Conservation (phyloP, 2,888 invertebrate species). For the Pemphredon lugubris region DNA sequence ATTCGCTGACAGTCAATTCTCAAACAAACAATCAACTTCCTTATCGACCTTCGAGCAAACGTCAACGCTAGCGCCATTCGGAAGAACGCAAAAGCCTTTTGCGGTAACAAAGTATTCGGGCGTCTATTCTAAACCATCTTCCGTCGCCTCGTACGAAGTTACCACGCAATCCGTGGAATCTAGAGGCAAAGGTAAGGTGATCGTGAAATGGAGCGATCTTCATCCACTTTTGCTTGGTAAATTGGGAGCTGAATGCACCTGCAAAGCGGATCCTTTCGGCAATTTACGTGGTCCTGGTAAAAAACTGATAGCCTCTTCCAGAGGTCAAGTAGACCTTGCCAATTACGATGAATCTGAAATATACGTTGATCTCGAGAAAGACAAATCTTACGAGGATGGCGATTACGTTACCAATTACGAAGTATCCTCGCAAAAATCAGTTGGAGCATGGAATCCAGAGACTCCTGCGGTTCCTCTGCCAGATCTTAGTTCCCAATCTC, state of each 20-base stretch:
- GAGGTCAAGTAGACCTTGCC: conserved; percentile 73
- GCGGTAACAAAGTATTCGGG: conserved; percentile 67
- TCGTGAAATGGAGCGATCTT: conserved; percentile 87
- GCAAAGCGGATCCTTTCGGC: conserved; percentile 80
- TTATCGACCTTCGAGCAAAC: conserved; percentile 8
- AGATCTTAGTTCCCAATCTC: neutral
- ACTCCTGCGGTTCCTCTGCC: neutral
- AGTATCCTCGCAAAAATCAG: conserved; percentile 10
- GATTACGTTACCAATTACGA: conserved; percentile 41
- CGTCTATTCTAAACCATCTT: conserved; percentile 51
- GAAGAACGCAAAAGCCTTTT: conserved; percentile 40
- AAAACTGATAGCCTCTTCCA: conserved; percentile 73
- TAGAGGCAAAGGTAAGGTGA: conserved; percentile 81
- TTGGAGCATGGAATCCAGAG: conserved; percentile 32
- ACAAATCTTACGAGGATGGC: conserved; percentile 47
- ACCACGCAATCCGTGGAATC: conserved; percentile 59
- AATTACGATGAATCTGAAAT: conserved; percentile 79
- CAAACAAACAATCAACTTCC: conserved; percentile 41
- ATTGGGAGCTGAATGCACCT: conserved; percentile 88
- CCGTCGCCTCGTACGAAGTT: conserved; percentile 60
- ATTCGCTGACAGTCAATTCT: conserved; percentile 16
- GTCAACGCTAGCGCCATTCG: conserved; percentile 13
- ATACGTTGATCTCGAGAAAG: conserved; percentile 75
- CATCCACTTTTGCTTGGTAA: conserved; percentile 88
- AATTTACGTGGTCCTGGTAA: conserved; percentile 71